phyloP scores from a whole-genome alignment of 2,888 invertebrate species.

The Nebria brevicollis region DNA sequence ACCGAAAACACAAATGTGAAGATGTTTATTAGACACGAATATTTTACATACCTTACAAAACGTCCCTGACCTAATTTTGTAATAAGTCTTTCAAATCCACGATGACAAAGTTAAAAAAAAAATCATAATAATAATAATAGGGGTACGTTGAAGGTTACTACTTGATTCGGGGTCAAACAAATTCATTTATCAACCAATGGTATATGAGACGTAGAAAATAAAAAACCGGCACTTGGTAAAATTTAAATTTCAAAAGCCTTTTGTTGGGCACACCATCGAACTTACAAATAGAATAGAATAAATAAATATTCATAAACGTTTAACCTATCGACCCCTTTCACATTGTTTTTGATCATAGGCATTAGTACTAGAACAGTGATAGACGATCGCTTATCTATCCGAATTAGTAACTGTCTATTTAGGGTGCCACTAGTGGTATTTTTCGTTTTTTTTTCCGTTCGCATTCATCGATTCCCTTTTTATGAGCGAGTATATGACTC shows the following conservation, averaged over 20 bases:
- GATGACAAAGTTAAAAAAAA: background rate
- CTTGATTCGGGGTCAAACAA: conserved; percentile 32
- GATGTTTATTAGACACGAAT: too few relatives aligned
- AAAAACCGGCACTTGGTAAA: conserved; percentile 25
- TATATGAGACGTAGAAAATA: background rate
- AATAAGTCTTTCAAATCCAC: background rate
- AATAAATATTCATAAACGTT: conserved; percentile 47
- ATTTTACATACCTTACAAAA: too few relatives aligned
- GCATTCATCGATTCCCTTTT: too few relatives aligned
- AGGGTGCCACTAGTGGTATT: background rate
- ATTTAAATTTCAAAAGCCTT: conserved; percentile 45
- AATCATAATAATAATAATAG: background rate
- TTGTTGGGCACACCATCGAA: conserved; percentile 25
- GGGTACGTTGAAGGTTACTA: conserved; percentile 18
- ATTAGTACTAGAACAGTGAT: conserved; percentile 35
- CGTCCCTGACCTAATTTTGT: background rate
- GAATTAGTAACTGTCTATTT: background rate
- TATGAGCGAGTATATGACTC: background rate
- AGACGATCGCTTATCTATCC: background rate
- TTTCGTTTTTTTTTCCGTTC: background rate
- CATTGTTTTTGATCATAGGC: conserved; percentile 44
- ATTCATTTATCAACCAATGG: conserved; percentile 34
- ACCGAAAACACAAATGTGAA: too few relatives aligned
- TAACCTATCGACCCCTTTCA: conserved; percentile 44
- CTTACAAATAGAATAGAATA: conserved; percentile 31